Conservation (phyloP, 1,140 invertebrate genomes). For the Lutraria rhynchaena region DNA sequence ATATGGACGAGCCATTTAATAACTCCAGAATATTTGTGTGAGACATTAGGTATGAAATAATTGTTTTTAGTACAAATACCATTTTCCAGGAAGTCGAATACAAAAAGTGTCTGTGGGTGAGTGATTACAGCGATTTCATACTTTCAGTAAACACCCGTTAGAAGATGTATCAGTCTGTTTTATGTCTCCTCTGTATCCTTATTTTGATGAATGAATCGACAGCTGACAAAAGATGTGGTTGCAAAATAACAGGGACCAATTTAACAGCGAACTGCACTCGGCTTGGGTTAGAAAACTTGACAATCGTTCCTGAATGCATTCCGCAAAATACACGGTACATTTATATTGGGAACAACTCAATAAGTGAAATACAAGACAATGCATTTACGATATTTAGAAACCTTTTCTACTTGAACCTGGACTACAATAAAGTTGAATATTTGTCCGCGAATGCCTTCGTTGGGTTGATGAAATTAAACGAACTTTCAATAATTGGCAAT, state of each 20-base stretch:
- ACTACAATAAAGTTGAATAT: not conserved
- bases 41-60: no score
- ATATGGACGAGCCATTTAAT: no score
- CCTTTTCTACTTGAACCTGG: not conserved
- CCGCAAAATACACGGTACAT: not conserved
- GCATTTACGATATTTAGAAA: not conserved
- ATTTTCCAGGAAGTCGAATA: no score
- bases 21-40: no score
- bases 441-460: not conserved
- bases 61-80: no score
- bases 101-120: no score
- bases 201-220: no score
- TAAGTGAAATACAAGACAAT: not conserved
- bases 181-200: no score
- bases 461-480: not conserved
- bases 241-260: not conserved
- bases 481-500: not conserved
- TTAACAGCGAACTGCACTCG: not conserved
- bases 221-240: not conserved
- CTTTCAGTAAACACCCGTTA: no score
- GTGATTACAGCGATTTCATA: no score
- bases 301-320: not conserved
- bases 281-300: not conserved
- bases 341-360: not conserved
- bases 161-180: no score